Base-by-base conservation (phyloP, 2,888 invertebrate genomes). In the Cheilosia soror region DNA sequence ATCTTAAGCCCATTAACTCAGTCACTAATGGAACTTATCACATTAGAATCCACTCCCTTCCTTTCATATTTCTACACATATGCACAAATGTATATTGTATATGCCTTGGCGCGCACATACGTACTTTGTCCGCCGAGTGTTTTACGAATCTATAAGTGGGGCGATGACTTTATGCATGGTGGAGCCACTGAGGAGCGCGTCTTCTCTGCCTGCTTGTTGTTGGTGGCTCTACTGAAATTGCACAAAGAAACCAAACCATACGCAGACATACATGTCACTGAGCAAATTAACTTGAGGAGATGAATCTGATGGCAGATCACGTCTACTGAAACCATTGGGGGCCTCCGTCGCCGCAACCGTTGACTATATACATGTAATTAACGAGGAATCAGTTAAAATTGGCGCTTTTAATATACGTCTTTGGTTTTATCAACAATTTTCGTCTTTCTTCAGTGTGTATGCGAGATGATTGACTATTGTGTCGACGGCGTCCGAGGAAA, bases 11-110 rank as follows among this genome's bases (percentile, higher is more conserved):
- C 91, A 91, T 90, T 91, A 91, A 91, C 90, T 91, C 89, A 91
- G 91, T 90, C 91, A 90, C 91, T 91, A 91, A 91, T 91, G 91
- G 91, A 91, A 90, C 90, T 91, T 91, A 91, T 91, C 91, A 89
- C 88, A 90, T 84, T 84, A 84, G 84, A 84, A 79, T 84, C 69
- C 84, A 69, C 84, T 79, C 79, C 84, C 58, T 75, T 75, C 68
- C 69, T 69, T 83, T 84, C 84, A 75, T 84, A 83, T 79, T 83
- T 80, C 55, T 68, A 29, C 60, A 20, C 47, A 58, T n/a, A 58
- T 29, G 27, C 27, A 42, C 51, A 60, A 40, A 27, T 37, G 49
- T 37, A 55, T 62, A 60, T 15, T 13, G 31, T 6, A 11, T 15
- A 15, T 55, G 31, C 33, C 47, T 15, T 37, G 15, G n/a, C 31